Evolutionary conservation across 1,140 invertebrate genomes (phyloP).

Genomic region (Meloidogyne chitwoodi): DNA sequence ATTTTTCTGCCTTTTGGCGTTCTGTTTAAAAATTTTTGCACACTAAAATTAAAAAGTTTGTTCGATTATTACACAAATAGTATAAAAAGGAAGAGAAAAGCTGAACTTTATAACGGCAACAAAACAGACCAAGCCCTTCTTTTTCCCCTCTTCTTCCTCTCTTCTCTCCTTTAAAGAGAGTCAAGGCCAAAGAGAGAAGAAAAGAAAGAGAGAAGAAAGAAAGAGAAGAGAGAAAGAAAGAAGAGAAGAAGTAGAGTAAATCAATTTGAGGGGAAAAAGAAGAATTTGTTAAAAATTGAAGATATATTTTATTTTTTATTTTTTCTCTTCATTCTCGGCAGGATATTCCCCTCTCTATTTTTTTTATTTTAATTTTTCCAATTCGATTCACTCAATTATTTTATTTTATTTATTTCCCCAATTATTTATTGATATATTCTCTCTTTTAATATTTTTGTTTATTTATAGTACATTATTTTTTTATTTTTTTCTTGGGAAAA

Average conservation of each 20-base stretch:
- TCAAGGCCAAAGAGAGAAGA: neutral
- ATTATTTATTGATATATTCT: neutral
- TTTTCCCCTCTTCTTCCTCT: neutral
- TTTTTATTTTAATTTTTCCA: neutral
- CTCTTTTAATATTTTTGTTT: neutral
- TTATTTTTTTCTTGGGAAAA: neutral
- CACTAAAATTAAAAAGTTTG: neutral
- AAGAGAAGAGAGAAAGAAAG: neutral
- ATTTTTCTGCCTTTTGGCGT: too few relatives aligned
- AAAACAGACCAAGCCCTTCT: neutral
- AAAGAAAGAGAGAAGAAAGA: neutral
- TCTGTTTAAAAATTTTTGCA: neutral
- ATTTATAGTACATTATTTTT: neutral
- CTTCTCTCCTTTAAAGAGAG: too few relatives aligned
- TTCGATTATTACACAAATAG: neutral
- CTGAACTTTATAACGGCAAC: neutral
- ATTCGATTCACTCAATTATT: neutral
- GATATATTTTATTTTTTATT: neutral
- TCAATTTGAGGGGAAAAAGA: neutral
- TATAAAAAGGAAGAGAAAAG: neutral
- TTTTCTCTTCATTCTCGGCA: neutral
- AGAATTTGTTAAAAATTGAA: too few relatives aligned
- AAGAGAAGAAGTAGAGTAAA: neutral
- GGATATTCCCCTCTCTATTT: neutral
- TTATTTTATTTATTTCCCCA: neutral